These are phyloP conservation scores for Tryphoninae sp. DNA, from an alignment of 2,888 invertebrate species.

Conservation along the genomic window DNA sequence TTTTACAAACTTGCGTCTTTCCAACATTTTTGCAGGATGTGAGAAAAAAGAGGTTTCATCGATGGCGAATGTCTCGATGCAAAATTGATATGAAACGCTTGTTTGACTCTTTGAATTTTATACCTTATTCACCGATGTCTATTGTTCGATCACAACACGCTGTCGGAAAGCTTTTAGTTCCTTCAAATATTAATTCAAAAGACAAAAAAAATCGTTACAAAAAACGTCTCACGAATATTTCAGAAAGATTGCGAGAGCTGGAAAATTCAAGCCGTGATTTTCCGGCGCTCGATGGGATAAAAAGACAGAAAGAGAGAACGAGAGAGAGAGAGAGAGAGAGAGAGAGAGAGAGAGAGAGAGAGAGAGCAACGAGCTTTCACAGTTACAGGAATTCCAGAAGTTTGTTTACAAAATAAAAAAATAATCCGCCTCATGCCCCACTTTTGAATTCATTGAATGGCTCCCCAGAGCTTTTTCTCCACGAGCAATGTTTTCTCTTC, in stretches of 20 bases:
- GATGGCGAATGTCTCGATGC: too few species aligned
- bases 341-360: not conserved
- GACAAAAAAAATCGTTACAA: constrained; percentile 1
- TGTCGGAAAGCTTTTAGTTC: constrained; percentile 12
- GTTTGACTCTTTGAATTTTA: too few species aligned
- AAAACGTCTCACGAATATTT: constrained; percentile 56
- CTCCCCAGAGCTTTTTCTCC: constrained; percentile 28
- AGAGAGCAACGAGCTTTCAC: constrained; percentile 11
- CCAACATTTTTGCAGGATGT: too few species aligned
- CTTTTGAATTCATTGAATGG: constrained; percentile 72
- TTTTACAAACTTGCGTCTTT: too few species aligned
- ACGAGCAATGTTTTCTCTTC: not conserved
- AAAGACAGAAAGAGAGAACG: too few species aligned
- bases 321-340: not conserved
- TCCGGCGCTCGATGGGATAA: not conserved
- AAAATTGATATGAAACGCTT: too few species aligned
- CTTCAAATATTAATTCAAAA: constrained; percentile 30
- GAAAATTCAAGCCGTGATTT: constrained; percentile 31
- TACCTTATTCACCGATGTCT: too few species aligned
- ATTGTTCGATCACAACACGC: not conserved
- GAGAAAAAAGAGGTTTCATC: too few species aligned
- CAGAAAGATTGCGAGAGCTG: constrained; percentile 19
- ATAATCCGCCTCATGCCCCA: constrained; percentile 69
- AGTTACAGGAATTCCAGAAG: constrained; percentile 55
- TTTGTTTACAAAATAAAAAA: constrained; percentile 46